phyloP scores from a whole-genome alignment of 2,888 invertebrate genomes.

The Himalopsyche kuldschensis region DNA sequence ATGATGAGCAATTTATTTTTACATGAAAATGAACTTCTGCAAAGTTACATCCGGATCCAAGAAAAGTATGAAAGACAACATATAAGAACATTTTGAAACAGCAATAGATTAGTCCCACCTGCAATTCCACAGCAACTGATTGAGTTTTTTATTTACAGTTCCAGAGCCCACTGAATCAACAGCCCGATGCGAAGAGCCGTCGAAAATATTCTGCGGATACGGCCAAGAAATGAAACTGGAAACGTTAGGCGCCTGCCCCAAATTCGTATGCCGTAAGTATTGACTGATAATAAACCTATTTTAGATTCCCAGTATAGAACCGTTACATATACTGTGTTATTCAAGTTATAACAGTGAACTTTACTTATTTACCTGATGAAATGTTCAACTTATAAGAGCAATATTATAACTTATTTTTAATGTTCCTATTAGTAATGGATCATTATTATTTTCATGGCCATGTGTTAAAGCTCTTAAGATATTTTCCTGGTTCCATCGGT shows the following conservation, averaged over 20 bases:
- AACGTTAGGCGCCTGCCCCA: slow-evolving; percentile 66
- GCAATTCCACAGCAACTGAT: not conserved
- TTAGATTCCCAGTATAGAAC: not conserved
- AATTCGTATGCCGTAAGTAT: slow-evolving; percentile 69
- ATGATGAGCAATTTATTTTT: no score
- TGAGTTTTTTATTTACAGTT: slow-evolving; percentile 47
- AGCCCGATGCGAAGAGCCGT: slow-evolving; percentile 63
- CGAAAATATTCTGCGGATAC: slow-evolving; percentile 69
- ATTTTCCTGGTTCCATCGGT: no score
- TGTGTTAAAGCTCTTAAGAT: no score
- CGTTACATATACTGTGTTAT: not conserved
- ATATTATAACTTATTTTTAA: no score
- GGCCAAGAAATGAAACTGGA: slow-evolving; percentile 72
- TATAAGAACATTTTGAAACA: no score
- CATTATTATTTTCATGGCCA: no score
- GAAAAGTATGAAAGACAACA: no score
- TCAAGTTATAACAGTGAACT: no score
- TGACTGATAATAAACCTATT: not conserved
- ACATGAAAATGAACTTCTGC: no score
- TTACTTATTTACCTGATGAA: not conserved
- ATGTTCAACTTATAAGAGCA: not conserved
- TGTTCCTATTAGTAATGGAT: no score
- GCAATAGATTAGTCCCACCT: no score
- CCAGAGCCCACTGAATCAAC: slow-evolving; percentile 53
- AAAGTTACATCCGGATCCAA: no score